Conservation (phyloP, 2,113 vertebrate genomes). For the Sylvietta virens region DNA sequence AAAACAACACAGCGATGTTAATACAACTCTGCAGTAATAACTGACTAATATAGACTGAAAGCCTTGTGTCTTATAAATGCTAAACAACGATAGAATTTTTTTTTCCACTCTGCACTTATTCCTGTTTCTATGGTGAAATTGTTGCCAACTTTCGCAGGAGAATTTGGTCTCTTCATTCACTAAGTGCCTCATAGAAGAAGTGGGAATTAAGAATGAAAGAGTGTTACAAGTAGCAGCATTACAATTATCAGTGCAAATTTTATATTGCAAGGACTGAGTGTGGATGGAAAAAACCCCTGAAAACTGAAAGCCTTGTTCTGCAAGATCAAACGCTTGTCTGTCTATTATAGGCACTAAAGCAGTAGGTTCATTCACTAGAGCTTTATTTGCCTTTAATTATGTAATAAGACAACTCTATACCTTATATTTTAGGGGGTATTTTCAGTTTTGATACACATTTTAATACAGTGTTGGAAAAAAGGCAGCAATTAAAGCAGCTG, state of each 20-base stretch:
- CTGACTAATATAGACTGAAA: not conserved
- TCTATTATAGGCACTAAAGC: not conserved
- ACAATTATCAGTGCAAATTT: not conserved
- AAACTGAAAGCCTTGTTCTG: not conserved
- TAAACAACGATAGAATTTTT: not conserved
- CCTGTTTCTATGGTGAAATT: not conserved
- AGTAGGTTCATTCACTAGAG: not conserved
- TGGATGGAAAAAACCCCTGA: not conserved
- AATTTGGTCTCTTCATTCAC: not conserved
- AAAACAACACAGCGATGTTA: not conserved
- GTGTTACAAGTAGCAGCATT: not conserved
- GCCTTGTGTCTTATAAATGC: not conserved
- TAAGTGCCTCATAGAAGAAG: not conserved
- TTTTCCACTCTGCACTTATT: not conserved
- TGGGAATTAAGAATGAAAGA: not conserved
- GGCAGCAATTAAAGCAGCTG: not conserved
- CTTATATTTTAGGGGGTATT: not conserved
- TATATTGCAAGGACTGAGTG: not conserved
- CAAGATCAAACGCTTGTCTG: not conserved
- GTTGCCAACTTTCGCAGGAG: not conserved
- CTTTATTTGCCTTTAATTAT: not conserved
- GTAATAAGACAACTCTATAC: not conserved
- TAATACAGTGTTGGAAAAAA: not conserved
- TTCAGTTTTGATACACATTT: not conserved
- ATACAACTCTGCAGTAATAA: not conserved